phyloP scores from a whole-genome alignment of 2,888 invertebrate genomes.

The Synergus gifuensis region DNA sequence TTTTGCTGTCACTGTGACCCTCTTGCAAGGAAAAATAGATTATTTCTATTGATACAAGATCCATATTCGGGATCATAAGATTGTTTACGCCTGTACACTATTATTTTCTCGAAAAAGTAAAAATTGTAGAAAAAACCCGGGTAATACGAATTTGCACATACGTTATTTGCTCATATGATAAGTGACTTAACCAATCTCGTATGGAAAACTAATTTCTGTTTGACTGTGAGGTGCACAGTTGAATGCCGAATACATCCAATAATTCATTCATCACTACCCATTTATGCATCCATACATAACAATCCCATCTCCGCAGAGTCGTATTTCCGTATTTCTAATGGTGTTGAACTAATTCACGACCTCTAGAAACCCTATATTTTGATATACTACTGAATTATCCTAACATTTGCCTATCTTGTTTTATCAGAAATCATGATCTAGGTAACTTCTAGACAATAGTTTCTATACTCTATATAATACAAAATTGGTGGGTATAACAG shows the following conservation, averaged over 20 bases:
- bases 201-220: constrained; percentile 34
- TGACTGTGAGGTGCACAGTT: constrained; percentile 3
- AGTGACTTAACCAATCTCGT: not conserved
- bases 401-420: not conserved
- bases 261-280: constrained; percentile 37
- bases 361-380: not conserved
- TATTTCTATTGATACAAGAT: no score
- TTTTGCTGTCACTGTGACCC: not conserved
- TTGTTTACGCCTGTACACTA: no score
- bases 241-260: constrained; percentile 21
- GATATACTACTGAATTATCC: not conserved
- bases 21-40: not conserved
- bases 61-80: no score
- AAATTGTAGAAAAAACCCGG: no score
- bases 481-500: not conserved
- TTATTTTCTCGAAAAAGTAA: no score
- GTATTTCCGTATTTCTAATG: constrained; percentile 38
- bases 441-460: not conserved
- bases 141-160: no score
- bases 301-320: constrained; percentile 11
- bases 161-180: no score
- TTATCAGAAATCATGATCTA: not conserved
- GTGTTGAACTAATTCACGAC: constrained; percentile 12
- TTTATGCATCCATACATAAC: constrained; percentile 33
- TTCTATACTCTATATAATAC: not conserved